phyloP scores from a whole-genome alignment of 1,140 invertebrate species.

The Orchestia grillus region DNA sequence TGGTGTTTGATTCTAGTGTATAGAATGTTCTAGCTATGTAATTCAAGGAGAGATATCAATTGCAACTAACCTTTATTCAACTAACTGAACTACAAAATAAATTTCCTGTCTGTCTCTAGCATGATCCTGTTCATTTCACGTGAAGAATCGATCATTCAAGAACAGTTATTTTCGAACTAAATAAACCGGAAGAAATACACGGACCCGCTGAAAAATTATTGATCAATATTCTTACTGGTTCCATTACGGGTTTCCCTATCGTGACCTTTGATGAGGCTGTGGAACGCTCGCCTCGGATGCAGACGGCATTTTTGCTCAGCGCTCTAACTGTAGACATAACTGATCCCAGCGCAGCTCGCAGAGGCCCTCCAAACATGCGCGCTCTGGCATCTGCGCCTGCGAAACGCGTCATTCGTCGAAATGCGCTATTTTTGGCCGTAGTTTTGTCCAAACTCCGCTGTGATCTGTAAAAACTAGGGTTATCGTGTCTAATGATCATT shows the following conservation, averaged over 20 bases:
- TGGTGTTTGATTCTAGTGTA: not conserved
- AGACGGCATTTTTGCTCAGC: not conserved
- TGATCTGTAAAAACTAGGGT: not conserved
- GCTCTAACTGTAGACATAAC: not conserved
- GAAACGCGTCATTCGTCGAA: not conserved
- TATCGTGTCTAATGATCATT: not conserved
- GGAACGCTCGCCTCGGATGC: not conserved
- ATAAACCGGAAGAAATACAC: not conserved
- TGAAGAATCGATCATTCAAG: not conserved
- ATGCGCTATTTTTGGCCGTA: not conserved
- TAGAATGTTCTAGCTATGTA: not conserved
- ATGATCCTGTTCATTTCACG: not conserved
- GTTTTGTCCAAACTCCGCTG: not conserved
- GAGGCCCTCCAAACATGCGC: not conserved
- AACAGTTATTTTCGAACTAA: not conserved
- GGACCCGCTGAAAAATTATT: not conserved
- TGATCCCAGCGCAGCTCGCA: not conserved
- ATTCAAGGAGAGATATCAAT: not conserved
- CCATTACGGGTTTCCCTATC: not conserved
- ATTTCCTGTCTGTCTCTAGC: not conserved
- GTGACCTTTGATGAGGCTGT: not conserved
- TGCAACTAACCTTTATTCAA: not conserved
- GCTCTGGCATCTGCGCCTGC: not conserved
- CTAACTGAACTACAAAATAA: not conserved
- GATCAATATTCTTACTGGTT: not conserved